Evolutionary conservation across 2,797 vertebrate genomes (phyloP), one percentile per base, ranked within the genome.

Genomic region (Lacerta bilineata): DNA sequence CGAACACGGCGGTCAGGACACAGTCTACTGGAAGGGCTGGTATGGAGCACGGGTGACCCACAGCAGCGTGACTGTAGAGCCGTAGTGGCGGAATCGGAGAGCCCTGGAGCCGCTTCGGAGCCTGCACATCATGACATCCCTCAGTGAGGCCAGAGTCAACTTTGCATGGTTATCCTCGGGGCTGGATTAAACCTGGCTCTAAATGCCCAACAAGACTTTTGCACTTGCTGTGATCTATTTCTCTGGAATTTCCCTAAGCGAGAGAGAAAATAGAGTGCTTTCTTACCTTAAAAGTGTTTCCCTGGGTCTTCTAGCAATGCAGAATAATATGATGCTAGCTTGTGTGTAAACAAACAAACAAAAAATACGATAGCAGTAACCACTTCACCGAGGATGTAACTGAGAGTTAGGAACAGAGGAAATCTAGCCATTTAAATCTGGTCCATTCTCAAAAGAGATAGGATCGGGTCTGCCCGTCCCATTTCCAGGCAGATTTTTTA

Each of bases 11-110:
- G 99, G 99, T 4, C 97, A 98, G 93, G 99, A 99, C 96, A 96
- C 96, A 0, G 98, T 97, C 3, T 99, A 90, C 96, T 99, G 99
- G 99, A 96, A 98, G 13, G 99, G 99, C 0, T 99, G 98, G 98
- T 99, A 95, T 1, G 98, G 99, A 0, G 98, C 98, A 2, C 96
- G 98, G 8, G 97, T 99, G 91, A 99, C 98, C 29, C 97, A 97
- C 86, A 99, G 98, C 96, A 97, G 96, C 0, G 96, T 99, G 33
- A 97, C 90, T 1, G 69, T 99, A 36, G 97, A 98, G 79, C 96
- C 96, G 1, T 98, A 96, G 97, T 55, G 0, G 0, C 0, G 0
- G 0, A 0, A 50, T n/a, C 23, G 2, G 39, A 1, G 27, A 39
- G 23, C 25, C 8, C 41, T 27, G 2, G 25, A 43, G 11, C n/a